Conservation (phyloP, 1,140 invertebrate species). For the Phymastichus coffea region DNA sequence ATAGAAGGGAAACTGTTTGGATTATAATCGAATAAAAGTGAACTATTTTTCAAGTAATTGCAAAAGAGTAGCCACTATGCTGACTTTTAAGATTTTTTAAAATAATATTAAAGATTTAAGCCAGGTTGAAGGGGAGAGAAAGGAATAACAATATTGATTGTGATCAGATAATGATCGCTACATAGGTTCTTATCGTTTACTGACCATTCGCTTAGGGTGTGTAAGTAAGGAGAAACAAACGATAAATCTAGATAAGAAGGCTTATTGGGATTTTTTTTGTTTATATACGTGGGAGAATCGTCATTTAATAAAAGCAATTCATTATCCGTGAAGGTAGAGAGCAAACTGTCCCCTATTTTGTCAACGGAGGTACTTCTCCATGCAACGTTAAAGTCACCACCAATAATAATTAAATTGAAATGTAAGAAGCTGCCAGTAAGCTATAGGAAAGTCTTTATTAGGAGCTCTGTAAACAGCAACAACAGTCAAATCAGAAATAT, state of each 20-base stretch:
- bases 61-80: not conserved
- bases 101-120: not conserved
- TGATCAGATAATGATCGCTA: not conserved
- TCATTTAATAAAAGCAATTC: not conserved
- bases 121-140: not conserved
- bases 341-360: not conserved
- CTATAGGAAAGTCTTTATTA: no score
- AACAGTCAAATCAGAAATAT: not conserved
- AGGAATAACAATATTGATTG: not conserved
- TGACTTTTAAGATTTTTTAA: not conserved
- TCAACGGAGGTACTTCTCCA: not conserved
- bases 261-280: not conserved
- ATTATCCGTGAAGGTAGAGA: not conserved
- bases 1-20: not conserved
- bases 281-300: not conserved
- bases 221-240: not conserved
- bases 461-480: not conserved
- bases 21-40: not conserved
- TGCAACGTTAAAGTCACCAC: not conserved
- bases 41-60: no score
- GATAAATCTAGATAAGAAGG: not conserved
- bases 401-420: not conserved
- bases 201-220: not conserved
- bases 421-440: not conserved
- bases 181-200: not conserved